Conservation (phyloP, 1,140 invertebrate genomes). For the Drosophila pruinosa region DNA sequence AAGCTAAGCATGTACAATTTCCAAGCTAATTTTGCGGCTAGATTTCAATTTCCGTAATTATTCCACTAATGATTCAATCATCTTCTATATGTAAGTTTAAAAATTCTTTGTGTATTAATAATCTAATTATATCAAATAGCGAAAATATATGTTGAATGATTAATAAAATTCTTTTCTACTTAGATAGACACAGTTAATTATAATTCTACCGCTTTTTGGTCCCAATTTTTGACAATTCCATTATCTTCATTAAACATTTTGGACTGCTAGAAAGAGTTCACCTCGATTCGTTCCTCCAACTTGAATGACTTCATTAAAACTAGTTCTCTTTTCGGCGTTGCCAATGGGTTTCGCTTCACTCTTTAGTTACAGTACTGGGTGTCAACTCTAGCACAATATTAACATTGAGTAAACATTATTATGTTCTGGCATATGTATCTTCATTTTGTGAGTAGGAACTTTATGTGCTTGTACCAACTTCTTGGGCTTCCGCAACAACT, state of each 20-base stretch:
- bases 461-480: conserved; percentile 18
- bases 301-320: conserved; percentile 9
- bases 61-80: background rate
- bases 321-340: background rate
- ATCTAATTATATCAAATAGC: background rate
- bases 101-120: background rate
- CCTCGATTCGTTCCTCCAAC: background rate
- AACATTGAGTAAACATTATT: background rate
- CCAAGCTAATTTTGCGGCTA: background rate
- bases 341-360: conserved; percentile 12
- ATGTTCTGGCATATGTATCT: background rate
- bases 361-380: background rate
- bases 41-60: background rate
- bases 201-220: background rate
- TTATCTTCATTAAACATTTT: too few relatives aligned
- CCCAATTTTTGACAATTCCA: background rate
- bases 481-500: conserved; percentile 60
- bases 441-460: conserved; percentile 31
- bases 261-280: background rate
- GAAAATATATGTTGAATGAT: too few relatives aligned
- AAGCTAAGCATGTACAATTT: background rate
- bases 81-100: background rate
- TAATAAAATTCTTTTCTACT: too few relatives aligned
- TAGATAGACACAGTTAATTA: too few relatives aligned
- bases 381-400: background rate